Evolutionary conservation across 2,797 vertebrate genomes (phyloP).

Genomic region (Hipposideros larvatus): DNA sequence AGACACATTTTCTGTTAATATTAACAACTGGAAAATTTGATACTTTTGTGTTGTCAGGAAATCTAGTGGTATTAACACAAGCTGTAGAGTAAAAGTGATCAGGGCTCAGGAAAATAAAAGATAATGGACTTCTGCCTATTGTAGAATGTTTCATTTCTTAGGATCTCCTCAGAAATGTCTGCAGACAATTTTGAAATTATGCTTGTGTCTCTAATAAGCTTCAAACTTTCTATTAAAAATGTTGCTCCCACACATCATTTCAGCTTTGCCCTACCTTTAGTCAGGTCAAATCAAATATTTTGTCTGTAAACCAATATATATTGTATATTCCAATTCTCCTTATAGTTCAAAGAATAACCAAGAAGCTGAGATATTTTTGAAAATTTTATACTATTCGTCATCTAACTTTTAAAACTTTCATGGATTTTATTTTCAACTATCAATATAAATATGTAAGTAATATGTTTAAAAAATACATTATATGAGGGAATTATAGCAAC

Average conservation of each 20-base stretch:
- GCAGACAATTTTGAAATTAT: background rate
- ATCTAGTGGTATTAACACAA: background rate
- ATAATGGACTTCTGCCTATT: background rate
- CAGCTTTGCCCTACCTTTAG: background rate
- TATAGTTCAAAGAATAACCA: background rate
- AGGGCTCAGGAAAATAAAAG: background rate
- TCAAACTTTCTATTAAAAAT: conserved; percentile 1
- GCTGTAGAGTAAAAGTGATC: background rate
- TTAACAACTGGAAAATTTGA: background rate
- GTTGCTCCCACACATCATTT: background rate
- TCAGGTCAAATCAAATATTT: background rate
- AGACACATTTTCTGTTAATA: background rate
- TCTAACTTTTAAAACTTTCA: background rate
- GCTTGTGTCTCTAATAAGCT: background rate
- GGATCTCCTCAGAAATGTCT: background rate
- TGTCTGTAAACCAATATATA: background rate
- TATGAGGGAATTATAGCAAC: background rate
- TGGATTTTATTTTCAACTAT: background rate
- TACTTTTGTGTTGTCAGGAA: background rate
- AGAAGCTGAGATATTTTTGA: background rate
- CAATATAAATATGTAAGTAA: background rate
- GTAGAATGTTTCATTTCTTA: background rate
- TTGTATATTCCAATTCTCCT: background rate
- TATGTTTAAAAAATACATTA: background rate
- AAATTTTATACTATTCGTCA: background rate